Base-by-base conservation (phyloP, 1,140 invertebrate species). In the Polypedilum pembai region DNA sequence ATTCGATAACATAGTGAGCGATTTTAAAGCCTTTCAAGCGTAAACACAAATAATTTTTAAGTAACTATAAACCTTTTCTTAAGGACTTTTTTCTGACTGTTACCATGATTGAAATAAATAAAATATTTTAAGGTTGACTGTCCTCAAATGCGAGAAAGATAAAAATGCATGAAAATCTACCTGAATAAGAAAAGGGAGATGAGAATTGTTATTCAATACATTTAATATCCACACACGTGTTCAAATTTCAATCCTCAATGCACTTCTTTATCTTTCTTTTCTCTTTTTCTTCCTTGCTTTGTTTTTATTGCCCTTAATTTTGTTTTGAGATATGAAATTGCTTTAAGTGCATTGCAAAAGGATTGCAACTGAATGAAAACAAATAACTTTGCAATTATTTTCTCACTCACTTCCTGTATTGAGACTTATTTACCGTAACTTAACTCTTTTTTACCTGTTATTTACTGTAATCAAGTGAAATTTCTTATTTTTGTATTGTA, bases 191-290 rank as follows among this genome's bases (percentile, higher is more conserved):
- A 45, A 45, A 45, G 15, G 7, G 8, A 45, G 1, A 45, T 45
- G 1, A 8, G 41, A 33, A n/a, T 12, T n/a, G 45, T 56, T 56
- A 56, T 56, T 56, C 45, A 56, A 56, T 56, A 56, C 10, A 56
- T 56, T 56, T 56, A 56, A 56, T 56, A 56, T 56, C 8, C 45
- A 69, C 65, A 69, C 65, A 69, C 65, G 65, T 69, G 65, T 69
- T 69, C 65, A 69, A 69, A 66, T 66, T 66, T 66, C 63, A 66
- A 66, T 45, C 41, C 15, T 15, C 15, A 15, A n/a, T 56, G 45
- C 45, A 56, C 45, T 56, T 56, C 45, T 12, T 56, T n/a, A n/a
- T n/a, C n/a, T 56, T 56, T 56, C 8, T 56, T 4, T 12, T 15
- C 15, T 12, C 45, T 56, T 56, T 4, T 5, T 33, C 24, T 56